Evolutionary conservation across 2,113 vertebrate species (phyloP).

Genomic region (Drymodes brunneopygia): DNA sequence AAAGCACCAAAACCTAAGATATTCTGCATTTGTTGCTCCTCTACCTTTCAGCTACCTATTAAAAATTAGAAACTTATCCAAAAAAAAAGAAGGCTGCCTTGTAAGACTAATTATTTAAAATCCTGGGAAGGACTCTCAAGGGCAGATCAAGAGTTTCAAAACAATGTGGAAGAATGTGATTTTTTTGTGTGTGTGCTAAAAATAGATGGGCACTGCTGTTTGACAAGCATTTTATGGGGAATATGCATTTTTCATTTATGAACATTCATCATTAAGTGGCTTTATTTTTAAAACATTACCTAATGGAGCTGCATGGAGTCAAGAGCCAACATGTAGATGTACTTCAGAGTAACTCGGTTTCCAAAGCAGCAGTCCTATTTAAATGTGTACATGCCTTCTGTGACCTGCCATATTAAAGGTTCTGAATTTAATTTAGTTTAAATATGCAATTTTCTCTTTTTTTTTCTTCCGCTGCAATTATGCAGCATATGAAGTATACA

Average conservation of each 20-base stretch:
- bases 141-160: conserved; percentile 25
- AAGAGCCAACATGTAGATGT: neutral
- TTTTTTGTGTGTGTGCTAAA: neutral
- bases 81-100: neutral
- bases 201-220: neutral
- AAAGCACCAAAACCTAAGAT: neutral
- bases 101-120: neutral
- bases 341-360: conserved; percentile 30
- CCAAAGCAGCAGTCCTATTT: conserved; percentile 26
- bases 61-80: neutral
- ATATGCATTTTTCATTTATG: conserved; percentile 56
- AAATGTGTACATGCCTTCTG: conserved; percentile 23
- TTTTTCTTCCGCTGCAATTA: neutral
- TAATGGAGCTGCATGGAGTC: conserved; percentile 32
- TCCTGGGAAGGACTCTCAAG: conserved; percentile 13
- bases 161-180: conserved; percentile 17
- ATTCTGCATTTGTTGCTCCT: neutral
- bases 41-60: neutral
- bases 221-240: conserved; percentile 22
- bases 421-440: conserved; percentile 40
- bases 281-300: conserved; percentile 61
- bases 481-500: neutral
- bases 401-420: conserved; percentile 22
- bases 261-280: conserved; percentile 53
- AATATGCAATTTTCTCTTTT: neutral